These are phyloP conservation scores for Drosophila equinoxialis DNA, from an alignment of 1,140 invertebrate species.

Conservation along the genomic window DNA sequence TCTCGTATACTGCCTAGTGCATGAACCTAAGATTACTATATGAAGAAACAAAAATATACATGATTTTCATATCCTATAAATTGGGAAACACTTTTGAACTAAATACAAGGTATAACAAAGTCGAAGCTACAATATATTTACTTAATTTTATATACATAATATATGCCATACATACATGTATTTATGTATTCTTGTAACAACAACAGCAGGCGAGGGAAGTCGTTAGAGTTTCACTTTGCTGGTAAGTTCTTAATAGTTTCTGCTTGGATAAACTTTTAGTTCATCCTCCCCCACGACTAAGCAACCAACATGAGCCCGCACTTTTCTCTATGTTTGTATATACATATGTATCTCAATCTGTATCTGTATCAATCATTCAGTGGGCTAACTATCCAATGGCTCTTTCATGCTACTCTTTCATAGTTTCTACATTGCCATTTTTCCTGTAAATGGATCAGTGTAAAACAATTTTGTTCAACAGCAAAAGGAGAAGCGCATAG, in stretches of 20 bases:
- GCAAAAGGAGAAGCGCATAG: background rate
- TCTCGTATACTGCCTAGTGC: no score
- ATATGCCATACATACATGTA: background rate
- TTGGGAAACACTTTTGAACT: no score
- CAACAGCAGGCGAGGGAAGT: background rate
- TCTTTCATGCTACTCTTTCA: background rate
- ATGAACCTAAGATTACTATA: no score
- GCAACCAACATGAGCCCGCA: conserved; percentile 6
- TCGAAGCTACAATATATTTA: no score
- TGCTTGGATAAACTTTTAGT: conserved; percentile 1
- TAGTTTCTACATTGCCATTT: background rate
- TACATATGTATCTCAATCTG: background rate
- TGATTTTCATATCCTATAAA: no score
- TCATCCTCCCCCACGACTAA: background rate
- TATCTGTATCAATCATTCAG: conserved; percentile 19
- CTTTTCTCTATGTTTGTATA: background rate
- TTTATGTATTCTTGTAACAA: background rate
- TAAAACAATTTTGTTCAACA: conserved; percentile 20
- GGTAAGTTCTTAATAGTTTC: background rate
- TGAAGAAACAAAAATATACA: no score
- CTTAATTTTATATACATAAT: background rate
- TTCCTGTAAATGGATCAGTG: conserved; percentile 19
- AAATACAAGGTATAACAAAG: no score
- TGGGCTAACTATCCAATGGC: conserved; percentile 5
- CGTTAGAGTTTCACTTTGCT: background rate